Conservation (phyloP, 2,888 invertebrate genomes). For the Cacoxenus indagator region DNA sequence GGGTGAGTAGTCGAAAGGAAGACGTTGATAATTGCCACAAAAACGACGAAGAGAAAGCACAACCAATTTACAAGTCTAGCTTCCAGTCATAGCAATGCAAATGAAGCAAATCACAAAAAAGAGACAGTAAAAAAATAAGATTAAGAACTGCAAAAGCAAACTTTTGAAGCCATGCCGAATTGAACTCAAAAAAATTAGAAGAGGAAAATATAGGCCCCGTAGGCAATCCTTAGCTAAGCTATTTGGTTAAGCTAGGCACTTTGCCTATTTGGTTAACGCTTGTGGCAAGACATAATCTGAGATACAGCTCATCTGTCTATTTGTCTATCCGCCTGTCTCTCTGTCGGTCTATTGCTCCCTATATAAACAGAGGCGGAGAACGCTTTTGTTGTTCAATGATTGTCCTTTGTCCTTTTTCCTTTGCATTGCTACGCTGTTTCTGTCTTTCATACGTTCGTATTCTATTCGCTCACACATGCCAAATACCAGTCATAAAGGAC, state of each 20-base stretch:
- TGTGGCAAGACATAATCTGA: not conserved
- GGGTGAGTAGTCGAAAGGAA: conserved; percentile 59
- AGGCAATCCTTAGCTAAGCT: conserved; percentile 51
- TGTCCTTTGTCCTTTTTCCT: conserved; percentile 60
- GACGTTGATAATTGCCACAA: no score
- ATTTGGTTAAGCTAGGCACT: conserved; percentile 25
- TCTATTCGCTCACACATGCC: not conserved
- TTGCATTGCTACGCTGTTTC: not conserved
- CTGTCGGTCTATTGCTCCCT: conserved; percentile 50
- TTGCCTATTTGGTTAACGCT: conserved; percentile 9
- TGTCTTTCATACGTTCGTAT: not conserved
- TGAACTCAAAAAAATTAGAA: not conserved
- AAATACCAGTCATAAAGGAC: not conserved
- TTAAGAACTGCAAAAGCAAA: not conserved
- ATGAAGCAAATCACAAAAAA: not conserved
- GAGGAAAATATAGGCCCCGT: conserved; percentile 11
- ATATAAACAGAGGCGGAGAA: conserved; percentile 55
- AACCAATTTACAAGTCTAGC: not conserved
- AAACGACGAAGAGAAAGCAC: not conserved
- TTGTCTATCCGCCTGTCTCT: conserved; percentile 13
- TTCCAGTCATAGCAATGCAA: not conserved
- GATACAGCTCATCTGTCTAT: conserved; percentile 2
- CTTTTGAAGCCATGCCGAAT: not conserved
- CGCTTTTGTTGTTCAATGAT: conserved; percentile 59
- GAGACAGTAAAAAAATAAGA: not conserved